Evolutionary conservation across 35 echinoderm and acorn worm genomes (phyloP), one percentile per base, ranked within the genome.

Genomic region (Diadema setosum): DNA sequence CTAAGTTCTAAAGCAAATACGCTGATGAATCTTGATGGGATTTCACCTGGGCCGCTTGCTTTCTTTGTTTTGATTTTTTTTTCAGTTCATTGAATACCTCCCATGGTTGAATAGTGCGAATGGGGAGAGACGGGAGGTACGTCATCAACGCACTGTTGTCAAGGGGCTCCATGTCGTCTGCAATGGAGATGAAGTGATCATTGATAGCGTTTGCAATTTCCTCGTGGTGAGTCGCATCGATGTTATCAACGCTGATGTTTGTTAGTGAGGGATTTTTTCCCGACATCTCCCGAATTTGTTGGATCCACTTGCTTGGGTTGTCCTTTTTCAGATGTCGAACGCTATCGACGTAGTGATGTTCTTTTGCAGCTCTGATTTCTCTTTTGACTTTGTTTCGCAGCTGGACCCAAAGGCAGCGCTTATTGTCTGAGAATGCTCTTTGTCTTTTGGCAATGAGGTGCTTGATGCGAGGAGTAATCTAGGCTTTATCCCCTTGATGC

Each of bases 221-320:
- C 37, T 61, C 16, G 56, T 84, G 82, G 49, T 84, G 49, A 20
- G 49, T 34, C n/a, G 23, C 29, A 39, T 61, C 82, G 12, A 84
- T 35, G 25, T 84, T 43, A 27, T 25, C 24, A 14, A 55, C 56
- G 3, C 24, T 11, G 36, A 84, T n/a, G n/a, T n/a, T 57, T 21
- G 18, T 1, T 17, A 30, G 12, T 14, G 21, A 36, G 3, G 2
- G 0, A 0, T 39, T 5, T 40, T 84, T 63, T 27, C 82, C 82
- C 42, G 82, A 33, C 55, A 84, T 84, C 36, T 60, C 46, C 12
- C 82, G 56, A 84, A 84, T 84, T 57, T 84, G 49, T 27, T 41
- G 0, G 36, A 59, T 34, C 82, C 82, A 64, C 20, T 21, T 31
- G 32, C 82, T 63, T 18, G 82, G 82, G 17, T 84, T 64, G 30